Percentiles rank a stretch among this genome's conserved stretches.
Evolutionary conservation across 1,140 invertebrate species (phyloP).

Genomic region (Nephila pilipes): DNA sequence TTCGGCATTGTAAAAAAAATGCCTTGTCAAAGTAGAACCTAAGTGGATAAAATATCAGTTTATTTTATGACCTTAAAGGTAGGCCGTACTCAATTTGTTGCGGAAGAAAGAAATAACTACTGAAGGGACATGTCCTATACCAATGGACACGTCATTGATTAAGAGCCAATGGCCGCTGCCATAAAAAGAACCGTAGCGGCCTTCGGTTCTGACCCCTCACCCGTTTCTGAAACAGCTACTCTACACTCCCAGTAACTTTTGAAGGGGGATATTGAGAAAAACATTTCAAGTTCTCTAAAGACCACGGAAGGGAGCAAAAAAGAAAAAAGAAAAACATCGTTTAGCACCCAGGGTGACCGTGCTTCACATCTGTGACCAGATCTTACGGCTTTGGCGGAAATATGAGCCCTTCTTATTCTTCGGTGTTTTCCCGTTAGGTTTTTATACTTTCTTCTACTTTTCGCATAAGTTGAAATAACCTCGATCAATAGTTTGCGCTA

Average conservation of each 20-base stretch:
- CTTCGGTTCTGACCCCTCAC: background rate
- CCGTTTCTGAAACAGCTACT: background rate
- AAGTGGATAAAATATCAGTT: background rate
- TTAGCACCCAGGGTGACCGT: slow-evolving; percentile 23
- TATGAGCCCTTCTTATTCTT: slow-evolving; percentile 10
- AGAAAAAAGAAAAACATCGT: background rate
- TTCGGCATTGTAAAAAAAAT: background rate
- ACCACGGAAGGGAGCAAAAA: background rate
- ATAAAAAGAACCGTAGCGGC: slow-evolving; percentile 29
- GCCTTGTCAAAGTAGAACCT: background rate
- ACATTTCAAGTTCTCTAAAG: background rate
- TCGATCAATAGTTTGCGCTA: background rate
- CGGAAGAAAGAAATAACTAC: background rate
- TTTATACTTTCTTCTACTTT: slow-evolving; percentile 1
- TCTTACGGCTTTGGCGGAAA: background rate
- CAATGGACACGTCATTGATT: slow-evolving; percentile 48
- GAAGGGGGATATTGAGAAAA: slow-evolving; percentile 40
- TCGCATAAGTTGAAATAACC: slow-evolving; percentile 20
- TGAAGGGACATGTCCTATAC: background rate
- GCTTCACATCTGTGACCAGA: slow-evolving; percentile 53
- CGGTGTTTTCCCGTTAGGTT: background rate
- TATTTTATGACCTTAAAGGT: slow-evolving; percentile 7
- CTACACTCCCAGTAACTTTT: slow-evolving; percentile 44
- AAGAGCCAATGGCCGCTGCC: slow-evolving; percentile 38
- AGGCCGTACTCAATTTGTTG: background rate